These are phyloP conservation scores for Patella ulyssiponensis DNA, from an alignment of 2,888 invertebrate genomes.

Conservation along the genomic window DNA sequence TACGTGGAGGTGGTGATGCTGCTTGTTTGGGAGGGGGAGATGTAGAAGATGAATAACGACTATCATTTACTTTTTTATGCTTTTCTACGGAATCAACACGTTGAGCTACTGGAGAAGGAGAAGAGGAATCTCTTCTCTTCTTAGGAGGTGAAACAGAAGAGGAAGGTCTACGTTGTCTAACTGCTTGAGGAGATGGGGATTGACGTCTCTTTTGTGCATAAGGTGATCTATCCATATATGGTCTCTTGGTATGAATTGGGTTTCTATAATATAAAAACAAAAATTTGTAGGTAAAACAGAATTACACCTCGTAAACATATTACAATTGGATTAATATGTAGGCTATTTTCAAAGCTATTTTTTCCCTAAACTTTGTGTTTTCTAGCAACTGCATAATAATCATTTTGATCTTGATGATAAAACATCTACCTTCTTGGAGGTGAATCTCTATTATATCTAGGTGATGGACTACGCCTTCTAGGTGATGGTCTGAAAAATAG, in stretches of 20 bases:
- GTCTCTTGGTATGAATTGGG: constrained; percentile 30
- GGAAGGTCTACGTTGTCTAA: constrained; percentile 14
- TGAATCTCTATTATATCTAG: constrained; percentile 1
- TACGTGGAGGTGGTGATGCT: constrained; percentile 17
- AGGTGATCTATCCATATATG: background rate
- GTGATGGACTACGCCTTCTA: constrained; percentile 11
- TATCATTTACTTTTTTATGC: constrained; percentile 13
- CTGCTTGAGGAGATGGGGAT: constrained; percentile 17
- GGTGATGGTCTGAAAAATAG: constrained; percentile 10
- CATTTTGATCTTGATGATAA: too few relatives aligned
- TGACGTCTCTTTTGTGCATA: constrained; percentile 9
- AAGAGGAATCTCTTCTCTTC: constrained; percentile 12
- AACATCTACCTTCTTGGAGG: constrained; percentile 17
- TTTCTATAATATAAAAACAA: constrained; percentile 17
- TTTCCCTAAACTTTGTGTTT: background rate
- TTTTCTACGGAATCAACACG: constrained; percentile 16
- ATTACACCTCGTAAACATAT: too few relatives aligned
- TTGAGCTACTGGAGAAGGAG: constrained; percentile 23
- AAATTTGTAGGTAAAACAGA: background rate
- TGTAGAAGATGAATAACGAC: constrained; percentile 7
- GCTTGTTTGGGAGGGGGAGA: constrained; percentile 12
- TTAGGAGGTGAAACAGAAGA: constrained; percentile 24
- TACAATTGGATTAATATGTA: too few relatives aligned
- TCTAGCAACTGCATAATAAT: background rate
- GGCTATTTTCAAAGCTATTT: too few relatives aligned